Conservation (phyloP, 2,113 vertebrate species). For the Plecotus auritus region DNA sequence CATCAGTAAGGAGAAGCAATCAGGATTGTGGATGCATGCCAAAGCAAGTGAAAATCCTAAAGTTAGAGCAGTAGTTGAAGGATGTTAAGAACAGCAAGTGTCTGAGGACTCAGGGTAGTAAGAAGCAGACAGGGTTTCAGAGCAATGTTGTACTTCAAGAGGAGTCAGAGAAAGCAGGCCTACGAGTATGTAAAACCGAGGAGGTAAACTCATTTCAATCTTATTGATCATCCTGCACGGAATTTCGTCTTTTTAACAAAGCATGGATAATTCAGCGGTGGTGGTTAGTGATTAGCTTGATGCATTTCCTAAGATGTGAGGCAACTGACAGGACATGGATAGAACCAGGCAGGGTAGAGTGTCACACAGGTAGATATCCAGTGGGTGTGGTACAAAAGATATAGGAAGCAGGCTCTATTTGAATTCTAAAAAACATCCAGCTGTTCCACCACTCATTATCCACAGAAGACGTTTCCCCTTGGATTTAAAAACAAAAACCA, state of each 20-base stretch:
- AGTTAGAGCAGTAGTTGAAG: neutral
- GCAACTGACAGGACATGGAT: neutral
- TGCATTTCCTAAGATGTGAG: neutral
- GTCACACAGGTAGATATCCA: neutral
- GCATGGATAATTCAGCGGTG: neutral
- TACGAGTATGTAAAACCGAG: neutral
- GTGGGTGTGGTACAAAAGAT: neutral
- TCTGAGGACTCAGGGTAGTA: neutral
- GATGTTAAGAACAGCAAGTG: neutral
- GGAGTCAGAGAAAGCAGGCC: neutral
- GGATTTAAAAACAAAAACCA: neutral
- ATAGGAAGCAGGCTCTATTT: neutral
- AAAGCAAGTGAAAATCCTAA: neutral
- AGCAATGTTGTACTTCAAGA: neutral
- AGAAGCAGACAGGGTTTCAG: neutral
- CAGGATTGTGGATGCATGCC: neutral
- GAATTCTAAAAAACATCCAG: neutral
- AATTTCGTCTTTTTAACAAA: neutral
- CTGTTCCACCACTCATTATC: neutral
- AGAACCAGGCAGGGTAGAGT: neutral
- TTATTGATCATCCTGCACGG: neutral
- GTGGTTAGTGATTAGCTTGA: neutral
- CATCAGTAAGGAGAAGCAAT: neutral
- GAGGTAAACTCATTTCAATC: neutral
- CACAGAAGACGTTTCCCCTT: neutral